phyloP scores from a whole-genome alignment of 2,797 vertebrate species.

The Tragopan temminckii region DNA sequence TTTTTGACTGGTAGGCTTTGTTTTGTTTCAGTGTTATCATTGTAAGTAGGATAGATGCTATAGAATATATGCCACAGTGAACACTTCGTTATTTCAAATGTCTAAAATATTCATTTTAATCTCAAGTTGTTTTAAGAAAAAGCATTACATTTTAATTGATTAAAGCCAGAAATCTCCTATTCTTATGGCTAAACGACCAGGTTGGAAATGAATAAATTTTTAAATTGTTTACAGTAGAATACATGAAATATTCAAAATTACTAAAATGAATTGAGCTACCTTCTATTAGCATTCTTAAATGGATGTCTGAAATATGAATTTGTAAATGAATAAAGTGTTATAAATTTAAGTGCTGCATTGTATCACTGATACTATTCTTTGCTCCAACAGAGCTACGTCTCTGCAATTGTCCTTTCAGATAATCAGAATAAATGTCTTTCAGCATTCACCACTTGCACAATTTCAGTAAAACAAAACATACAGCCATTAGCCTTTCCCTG shows the following conservation, averaged over 20 bases:
- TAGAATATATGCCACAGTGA: background rate
- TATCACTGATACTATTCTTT: background rate
- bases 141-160: background rate
- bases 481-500: conserved; percentile 32
- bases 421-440: conserved; percentile 34
- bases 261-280: background rate
- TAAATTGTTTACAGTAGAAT: conserved; percentile 39
- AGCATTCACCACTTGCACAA: conserved; percentile 28
- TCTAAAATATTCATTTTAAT: background rate
- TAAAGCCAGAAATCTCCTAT: conserved; percentile 31
- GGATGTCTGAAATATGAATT: conserved; percentile 7
- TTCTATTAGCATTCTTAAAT: conserved; percentile 28
- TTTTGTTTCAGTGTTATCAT: background rate
- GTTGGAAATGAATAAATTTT: conserved; percentile 8
- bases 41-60: background rate
- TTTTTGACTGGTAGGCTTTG: background rate
- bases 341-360: conserved; percentile 23
- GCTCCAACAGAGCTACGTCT: background rate
- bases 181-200: background rate
- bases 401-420: conserved; percentile 23
- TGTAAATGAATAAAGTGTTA: conserved; percentile 11
- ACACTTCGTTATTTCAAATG: background rate
- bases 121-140: background rate
- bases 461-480: conserved; percentile 38
- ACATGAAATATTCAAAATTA: conserved; percentile 39